Conservation (phyloP, 2,888 invertebrate genomes). For the Petrolisthes manimaculis region DNA sequence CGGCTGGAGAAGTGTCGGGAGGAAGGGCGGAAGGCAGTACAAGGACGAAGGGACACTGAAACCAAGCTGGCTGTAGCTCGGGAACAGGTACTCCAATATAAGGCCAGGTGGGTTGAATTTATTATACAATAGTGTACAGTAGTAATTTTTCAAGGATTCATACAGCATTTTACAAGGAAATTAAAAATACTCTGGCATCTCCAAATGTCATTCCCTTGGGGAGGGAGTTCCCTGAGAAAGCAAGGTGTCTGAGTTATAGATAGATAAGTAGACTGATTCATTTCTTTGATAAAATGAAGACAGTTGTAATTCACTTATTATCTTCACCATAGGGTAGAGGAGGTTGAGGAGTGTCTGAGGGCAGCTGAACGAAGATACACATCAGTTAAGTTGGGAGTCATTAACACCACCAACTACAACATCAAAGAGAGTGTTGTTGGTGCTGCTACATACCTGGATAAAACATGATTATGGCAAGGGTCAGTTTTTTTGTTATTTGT, state of each 20-base stretch:
- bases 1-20: conserved; percentile 24
- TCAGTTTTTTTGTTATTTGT: no score
- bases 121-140: neutral
- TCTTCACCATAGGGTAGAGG: conserved; percentile 20
- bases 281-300: no score
- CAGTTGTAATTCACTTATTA: no score
- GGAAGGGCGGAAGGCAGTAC: conserved; percentile 13
- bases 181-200: no score
- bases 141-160: no score
- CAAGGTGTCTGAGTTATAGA: neutral
- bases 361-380: conserved; percentile 33
- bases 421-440: no score
- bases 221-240: no score
- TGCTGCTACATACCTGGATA: no score
- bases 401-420: neutral
- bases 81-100: conserved; percentile 33
- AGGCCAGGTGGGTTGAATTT: conserved; percentile 24
- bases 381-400: neutral
- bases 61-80: conserved; percentile 30
- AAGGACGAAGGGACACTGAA: conserved; percentile 21
- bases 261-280: no score
- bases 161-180: no score
- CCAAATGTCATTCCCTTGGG: no score
- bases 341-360: conserved; percentile 36
- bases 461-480: no score